Conservation (phyloP, 2,113 vertebrate species). For the Otocyon megalotis region DNA sequence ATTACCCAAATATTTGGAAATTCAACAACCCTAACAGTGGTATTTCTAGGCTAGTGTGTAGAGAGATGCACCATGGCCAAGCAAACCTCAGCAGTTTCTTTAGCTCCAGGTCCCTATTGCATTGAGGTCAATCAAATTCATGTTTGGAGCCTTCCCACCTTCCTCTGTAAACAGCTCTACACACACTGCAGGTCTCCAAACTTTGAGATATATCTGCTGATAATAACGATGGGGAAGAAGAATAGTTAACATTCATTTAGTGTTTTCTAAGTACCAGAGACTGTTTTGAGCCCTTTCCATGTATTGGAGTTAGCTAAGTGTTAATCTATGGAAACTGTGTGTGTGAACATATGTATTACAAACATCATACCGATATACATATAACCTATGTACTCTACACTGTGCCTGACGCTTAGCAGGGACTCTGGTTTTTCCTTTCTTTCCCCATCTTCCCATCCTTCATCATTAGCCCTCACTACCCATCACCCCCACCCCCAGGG, state of each 20-base stretch:
- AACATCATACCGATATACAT: neutral
- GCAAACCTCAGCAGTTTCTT: neutral
- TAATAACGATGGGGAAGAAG: neutral
- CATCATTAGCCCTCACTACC: neutral
- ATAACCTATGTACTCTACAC: neutral
- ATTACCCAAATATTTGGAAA: constrained; percentile 16
- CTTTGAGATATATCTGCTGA: neutral
- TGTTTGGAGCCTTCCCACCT: neutral
- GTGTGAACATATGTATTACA: neutral
- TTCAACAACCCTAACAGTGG: neutral
- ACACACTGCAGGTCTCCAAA: neutral
- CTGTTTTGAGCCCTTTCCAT: neutral
- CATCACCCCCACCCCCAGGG: neutral
- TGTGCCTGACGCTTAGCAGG: neutral
- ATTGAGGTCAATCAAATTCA: neutral
- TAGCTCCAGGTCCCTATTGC: neutral
- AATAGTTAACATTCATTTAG: neutral
- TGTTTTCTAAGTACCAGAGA: neutral
- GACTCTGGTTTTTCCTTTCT: neutral
- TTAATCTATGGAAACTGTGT: neutral
- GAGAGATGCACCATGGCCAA: neutral
- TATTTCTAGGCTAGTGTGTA: neutral
- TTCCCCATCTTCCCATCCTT: neutral
- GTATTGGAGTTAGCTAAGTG: neutral
- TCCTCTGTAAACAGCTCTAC: neutral